Conservation (phyloP, 2,113 vertebrate species). For the Petrocephalus zakoni region DNA sequence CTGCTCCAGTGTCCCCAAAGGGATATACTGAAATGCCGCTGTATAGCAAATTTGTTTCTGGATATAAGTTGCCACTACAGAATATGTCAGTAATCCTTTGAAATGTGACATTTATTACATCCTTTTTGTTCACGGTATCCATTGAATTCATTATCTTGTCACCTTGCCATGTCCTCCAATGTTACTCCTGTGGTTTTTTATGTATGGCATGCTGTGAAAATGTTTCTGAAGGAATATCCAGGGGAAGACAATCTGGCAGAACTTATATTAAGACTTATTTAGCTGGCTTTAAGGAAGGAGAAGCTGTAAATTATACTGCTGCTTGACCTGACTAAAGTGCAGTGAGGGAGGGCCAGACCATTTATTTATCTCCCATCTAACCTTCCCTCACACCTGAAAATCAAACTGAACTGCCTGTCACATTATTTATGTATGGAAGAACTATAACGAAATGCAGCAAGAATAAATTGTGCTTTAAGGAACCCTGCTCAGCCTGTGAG, state of each 20-base stretch:
- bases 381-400: not conserved
- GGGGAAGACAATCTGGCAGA: slow-evolving; percentile 7
- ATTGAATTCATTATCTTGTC: slow-evolving; percentile 38
- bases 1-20: slow-evolving; percentile 26
- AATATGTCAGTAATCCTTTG: slow-evolving; percentile 45
- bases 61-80: slow-evolving; percentile 37
- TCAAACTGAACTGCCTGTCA: not conserved
- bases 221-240: slow-evolving; percentile 30
- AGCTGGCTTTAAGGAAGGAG: slow-evolving; percentile 30
- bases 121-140: slow-evolving; percentile 40
- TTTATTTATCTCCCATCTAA: not conserved
- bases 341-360: not conserved
- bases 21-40: slow-evolving; percentile 16
- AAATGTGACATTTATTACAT: slow-evolving; percentile 48
- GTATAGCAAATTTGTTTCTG: slow-evolving; percentile 36
- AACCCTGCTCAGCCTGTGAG: not conserved
- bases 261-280: slow-evolving; percentile 34
- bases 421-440: not conserved
- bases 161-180: slow-evolving; percentile 42
- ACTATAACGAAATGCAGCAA: not conserved
- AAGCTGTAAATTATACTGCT: slow-evolving; percentile 29
- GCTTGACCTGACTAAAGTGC: slow-evolving; percentile 23
- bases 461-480: not conserved
- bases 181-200: slow-evolving; percentile 25
- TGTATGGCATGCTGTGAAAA: slow-evolving; percentile 25